Evolutionary conservation across 2,113 vertebrate species (phyloP).

Genomic region (Vireo altiloquus): DNA sequence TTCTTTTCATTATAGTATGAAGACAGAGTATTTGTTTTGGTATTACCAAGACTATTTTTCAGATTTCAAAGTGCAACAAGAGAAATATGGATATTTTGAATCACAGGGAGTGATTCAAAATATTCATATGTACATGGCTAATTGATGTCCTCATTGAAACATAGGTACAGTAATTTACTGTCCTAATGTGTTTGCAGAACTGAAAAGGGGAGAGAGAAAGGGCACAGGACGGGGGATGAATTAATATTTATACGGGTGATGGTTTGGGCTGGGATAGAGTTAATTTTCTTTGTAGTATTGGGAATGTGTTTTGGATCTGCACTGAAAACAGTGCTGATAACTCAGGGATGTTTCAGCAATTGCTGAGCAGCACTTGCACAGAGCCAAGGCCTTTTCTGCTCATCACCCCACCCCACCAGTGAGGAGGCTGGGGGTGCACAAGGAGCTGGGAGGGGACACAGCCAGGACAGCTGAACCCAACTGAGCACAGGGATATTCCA

Average conservation of each 20-base stretch:
- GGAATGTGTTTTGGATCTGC: neutral
- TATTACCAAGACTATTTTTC: neutral
- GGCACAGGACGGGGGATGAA: fast-evolving
- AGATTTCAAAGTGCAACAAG: neutral
- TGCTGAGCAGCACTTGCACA: neutral
- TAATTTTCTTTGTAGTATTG: neutral
- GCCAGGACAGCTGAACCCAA: neutral
- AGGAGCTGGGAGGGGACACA: neutral
- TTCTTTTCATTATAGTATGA: neutral
- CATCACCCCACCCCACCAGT: no score
- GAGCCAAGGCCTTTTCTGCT: neutral
- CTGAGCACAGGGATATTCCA: neutral
- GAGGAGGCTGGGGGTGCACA: neutral
- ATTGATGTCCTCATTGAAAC: neutral
- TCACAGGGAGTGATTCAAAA: neutral
- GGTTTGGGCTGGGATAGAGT: neutral
- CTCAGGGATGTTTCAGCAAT: neutral
- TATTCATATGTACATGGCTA: neutral
- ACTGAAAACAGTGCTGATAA: neutral
- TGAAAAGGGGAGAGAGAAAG: fast-evolving
- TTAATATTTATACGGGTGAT: neutral
- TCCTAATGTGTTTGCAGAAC: neutral
- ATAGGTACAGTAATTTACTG: neutral
- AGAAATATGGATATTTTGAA: neutral
- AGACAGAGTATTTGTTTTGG: neutral